phyloP scores from a whole-genome alignment of 2,888 invertebrate genomes.

The Hermodice carunculata region DNA sequence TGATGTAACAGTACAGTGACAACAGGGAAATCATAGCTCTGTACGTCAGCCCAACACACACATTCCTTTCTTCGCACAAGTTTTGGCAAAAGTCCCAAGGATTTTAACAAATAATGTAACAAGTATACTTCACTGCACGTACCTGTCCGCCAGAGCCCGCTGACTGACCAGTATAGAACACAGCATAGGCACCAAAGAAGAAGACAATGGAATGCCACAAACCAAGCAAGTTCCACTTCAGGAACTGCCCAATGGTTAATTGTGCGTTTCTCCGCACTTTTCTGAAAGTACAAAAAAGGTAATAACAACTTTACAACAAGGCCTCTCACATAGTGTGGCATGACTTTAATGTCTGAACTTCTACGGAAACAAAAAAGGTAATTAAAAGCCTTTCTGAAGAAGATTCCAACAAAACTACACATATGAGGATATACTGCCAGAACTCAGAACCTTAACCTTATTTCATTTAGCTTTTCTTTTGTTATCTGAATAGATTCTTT shows the following conservation, averaged over 20 bases:
- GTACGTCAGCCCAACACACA: no score
- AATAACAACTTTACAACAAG: not conserved
- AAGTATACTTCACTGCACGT: constrained; percentile 26
- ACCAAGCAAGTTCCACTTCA: constrained; percentile 67
- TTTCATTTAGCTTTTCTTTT: no score
- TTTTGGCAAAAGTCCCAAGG: not conserved
- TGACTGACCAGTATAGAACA: constrained; percentile 49
- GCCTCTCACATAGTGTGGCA: constrained; percentile 1
- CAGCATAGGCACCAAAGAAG: constrained; percentile 62
- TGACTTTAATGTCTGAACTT: no score
- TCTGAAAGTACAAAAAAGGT: constrained; percentile 51
- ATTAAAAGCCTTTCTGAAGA: no score
- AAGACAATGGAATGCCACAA: constrained; percentile 67
- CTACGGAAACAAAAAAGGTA: no score
- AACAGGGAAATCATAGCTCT: no score
- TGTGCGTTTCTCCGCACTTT: constrained; percentile 73
- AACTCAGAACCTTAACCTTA: no score
- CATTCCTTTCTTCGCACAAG: not conserved
- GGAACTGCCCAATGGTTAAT: constrained; percentile 76
- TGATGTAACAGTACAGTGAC: no score
- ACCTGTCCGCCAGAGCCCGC: constrained; percentile 55
- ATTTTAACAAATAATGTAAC: not conserved
- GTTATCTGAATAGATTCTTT: no score
- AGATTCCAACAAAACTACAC: no score
- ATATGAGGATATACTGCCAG: no score